Conservation (phyloP, 2,888 invertebrate genomes). For the Drosophila antonietae region DNA sequence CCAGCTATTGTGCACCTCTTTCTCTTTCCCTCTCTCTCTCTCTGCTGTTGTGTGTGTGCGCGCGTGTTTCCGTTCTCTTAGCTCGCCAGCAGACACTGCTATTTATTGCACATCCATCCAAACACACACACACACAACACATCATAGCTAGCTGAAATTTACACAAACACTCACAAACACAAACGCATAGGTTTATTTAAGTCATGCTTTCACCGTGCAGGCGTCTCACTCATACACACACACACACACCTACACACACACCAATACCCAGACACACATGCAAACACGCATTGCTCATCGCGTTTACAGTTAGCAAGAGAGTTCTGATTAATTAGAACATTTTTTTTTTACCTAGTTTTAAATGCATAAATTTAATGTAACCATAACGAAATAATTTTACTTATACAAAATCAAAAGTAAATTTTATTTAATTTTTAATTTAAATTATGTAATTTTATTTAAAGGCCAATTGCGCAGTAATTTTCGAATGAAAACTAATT, state of each 20-base stretch:
- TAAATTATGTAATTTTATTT: conserved; percentile 76
- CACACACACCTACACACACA: background rate
- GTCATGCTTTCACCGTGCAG: conserved; percentile 48
- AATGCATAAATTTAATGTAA: conserved; percentile 61
- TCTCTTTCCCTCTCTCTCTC: conserved; percentile 1
- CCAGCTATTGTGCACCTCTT: background rate
- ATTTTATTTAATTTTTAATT: conserved; percentile 78
- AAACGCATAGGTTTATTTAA: conserved; percentile 53
- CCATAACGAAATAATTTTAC: conserved; percentile 61
- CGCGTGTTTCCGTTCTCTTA: conserved; percentile 30
- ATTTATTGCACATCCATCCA: conserved; percentile 63
- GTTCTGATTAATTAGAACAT: conserved; percentile 45
- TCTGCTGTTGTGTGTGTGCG: conserved; percentile 3
- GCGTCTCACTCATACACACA: conserved; percentile 33
- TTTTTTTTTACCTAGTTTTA: conserved; percentile 75
- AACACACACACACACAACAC: conserved; percentile 27
- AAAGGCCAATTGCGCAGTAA: conserved; percentile 51
- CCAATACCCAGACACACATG: background rate
- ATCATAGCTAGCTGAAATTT: conserved; percentile 48
- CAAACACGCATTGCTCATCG: conserved; percentile 47
- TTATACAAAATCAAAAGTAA: conserved; percentile 72
- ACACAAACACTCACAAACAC: conserved; percentile 29
- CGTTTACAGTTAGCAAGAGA: conserved; percentile 36
- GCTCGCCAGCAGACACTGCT: conserved; percentile 59
- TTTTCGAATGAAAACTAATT: conserved; percentile 41